Base-by-base conservation (phyloP, 2,113 vertebrate species). In the Cyrtonyx montezumae region DNA sequence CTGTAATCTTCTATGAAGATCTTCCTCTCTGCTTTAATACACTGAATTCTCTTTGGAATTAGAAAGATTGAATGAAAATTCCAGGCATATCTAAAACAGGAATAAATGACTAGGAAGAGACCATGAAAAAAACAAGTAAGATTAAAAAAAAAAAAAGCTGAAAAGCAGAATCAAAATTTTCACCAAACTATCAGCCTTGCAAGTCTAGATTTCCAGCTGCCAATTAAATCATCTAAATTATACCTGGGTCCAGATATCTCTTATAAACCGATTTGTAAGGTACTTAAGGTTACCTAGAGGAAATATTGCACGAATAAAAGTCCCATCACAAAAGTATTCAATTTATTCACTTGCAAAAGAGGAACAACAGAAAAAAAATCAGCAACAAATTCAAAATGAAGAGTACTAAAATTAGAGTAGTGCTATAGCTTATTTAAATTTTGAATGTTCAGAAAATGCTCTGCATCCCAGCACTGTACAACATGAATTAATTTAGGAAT, bases 21-120 rank as follows among this genome's bases (percentile, higher is more conserved):
- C 75, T 67, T 86, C 67, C 51, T 83, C 17, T 5, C 36, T 80
- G 20, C 15, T 93, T 91, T 93, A 94, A 85, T 83, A 8, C 92
- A 55, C n/a, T 69, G 71, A 94, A 78, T 91, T 93, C 61, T 91
- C 42, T 74, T 70, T 83, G 82, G 90, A 95, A 95, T 96, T 71
- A 91, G 79, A 53, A 49, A 42, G 82, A 94, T 92, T 91, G 89
- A 95, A 62, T 25, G 79, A 51, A 70, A 94, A 67, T 83, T 87
- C 82, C 85, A 77, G 45, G 45, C 20, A 66, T 87, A 21, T 49
- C 55, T 58, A 61, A 79, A 42, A 68, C 63, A 91, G 55, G 63
- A 79, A 90, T 32, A 37, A 93, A 94, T 69, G n/a, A 8, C 10
- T 30, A 45, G 16, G 26, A 36, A 0, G 3, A 58, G 67, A 82